phyloP scores from a whole-genome alignment of 2,797 vertebrate species.

The Discoglossus pictus region DNA sequence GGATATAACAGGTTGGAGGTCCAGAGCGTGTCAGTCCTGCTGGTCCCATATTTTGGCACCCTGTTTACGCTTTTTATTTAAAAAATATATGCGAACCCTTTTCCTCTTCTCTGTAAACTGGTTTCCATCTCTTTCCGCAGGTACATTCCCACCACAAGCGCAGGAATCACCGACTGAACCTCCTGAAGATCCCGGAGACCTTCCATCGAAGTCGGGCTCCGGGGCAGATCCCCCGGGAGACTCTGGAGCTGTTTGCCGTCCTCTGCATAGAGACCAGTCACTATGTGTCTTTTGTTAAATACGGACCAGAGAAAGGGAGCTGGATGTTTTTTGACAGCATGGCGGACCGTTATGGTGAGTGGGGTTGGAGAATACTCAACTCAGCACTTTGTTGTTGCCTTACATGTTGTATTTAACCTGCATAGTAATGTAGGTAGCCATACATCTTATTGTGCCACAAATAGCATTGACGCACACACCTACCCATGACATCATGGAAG shows the following conservation, averaged over 20 bases:
- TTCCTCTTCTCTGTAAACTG: not conserved
- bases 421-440: too few relatives aligned
- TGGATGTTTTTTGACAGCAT: constrained; percentile 96
- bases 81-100: too few relatives aligned
- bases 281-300: constrained; percentile 88
- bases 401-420: too few relatives aligned
- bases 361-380: not conserved
- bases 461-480: too few relatives aligned
- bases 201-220: constrained; percentile 43
- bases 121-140: constrained; percentile 56
- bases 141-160: constrained; percentile 77
- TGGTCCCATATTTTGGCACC: too few relatives aligned
- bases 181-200: constrained; percentile 65
- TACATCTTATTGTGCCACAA: too few relatives aligned
- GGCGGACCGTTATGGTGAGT: constrained; percentile 84
- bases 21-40: too few relatives aligned
- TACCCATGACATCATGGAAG: too few relatives aligned
- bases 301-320: constrained; percentile 72
- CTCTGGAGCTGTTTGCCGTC: constrained; percentile 85
- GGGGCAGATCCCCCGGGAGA: constrained; percentile 69
- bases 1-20: too few relatives aligned
- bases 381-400: not conserved
- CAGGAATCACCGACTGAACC: constrained; percentile 54
- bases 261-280: constrained; percentile 93
- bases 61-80: too few relatives aligned